Conservation (phyloP, 2,797 vertebrate species). For the Taenioides sp. region DNA sequence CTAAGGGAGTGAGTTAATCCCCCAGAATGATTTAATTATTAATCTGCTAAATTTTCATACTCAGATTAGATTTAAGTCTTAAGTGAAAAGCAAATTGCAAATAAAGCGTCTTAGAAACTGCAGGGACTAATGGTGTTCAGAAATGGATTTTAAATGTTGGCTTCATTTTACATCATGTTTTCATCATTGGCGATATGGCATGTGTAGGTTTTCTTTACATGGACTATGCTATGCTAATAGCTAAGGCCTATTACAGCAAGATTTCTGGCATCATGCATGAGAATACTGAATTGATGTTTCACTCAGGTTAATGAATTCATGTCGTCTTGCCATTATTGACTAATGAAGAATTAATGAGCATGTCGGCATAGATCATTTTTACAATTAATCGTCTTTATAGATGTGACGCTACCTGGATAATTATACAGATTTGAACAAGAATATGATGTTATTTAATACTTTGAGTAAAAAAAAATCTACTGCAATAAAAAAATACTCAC, state of each 20-base stretch:
- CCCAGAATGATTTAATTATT: conserved; percentile 37
- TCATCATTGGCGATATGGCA: conserved; percentile 21
- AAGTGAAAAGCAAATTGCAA: conserved; percentile 22
- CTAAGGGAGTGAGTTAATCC: conserved; percentile 30
- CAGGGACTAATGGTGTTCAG: conserved; percentile 7
- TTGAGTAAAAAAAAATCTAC: neutral
- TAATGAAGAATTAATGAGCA: conserved; percentile 32
- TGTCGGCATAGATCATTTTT: neutral
- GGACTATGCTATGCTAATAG: neutral
- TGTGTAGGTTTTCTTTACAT: neutral
- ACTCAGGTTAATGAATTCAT: conserved; percentile 6
- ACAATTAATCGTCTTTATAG: neutral
- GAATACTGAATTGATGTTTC: neutral
- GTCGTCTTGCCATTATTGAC: neutral
- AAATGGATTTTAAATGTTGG: conserved; percentile 28
- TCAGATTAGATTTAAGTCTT: neutral
- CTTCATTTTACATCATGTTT: conserved; percentile 22
- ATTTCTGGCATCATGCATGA: neutral
- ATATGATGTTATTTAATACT: neutral
- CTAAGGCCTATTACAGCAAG: neutral
- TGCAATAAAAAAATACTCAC: neutral
- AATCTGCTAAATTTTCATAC: conserved; percentile 17
- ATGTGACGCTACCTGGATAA: neutral
- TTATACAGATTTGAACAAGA: neutral
- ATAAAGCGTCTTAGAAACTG: conserved; percentile 7